A percentile compares a stretch with the other conserved stretches of the same genome.
Conservation (phyloP, 2,888 invertebrate species). For the Acanthoscelides obtectus region DNA sequence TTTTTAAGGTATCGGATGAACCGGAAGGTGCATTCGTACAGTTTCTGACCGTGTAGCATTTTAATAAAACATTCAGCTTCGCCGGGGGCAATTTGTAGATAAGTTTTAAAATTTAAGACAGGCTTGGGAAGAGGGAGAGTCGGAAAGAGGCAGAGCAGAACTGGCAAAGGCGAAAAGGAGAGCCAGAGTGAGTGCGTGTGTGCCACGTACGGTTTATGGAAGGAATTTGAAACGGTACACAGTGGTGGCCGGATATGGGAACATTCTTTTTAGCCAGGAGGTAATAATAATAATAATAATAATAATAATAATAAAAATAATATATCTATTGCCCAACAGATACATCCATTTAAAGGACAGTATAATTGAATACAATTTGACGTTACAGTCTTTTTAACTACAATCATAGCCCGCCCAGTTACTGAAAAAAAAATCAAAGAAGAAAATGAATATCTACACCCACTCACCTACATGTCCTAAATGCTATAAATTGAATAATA, state of each 20-base stretch:
- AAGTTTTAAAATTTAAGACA: slow-evolving; percentile 41
- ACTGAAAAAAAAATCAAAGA: too few relatives aligned
- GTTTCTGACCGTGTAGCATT: not conserved
- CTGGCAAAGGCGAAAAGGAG: slow-evolving; percentile 27
- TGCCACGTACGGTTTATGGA: slow-evolving; percentile 37
- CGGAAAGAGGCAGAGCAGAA: slow-evolving; percentile 9
- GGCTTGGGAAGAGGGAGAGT: slow-evolving; percentile 27
- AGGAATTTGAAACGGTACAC: slow-evolving; percentile 21
- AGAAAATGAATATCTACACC: too few relatives aligned
- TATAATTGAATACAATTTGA: too few relatives aligned
- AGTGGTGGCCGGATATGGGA: not conserved
- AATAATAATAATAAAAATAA: too few relatives aligned
- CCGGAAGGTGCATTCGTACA: not conserved
- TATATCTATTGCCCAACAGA: too few relatives aligned
- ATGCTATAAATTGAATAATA: too few relatives aligned
- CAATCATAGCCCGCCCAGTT: too few relatives aligned
- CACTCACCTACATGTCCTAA: too few relatives aligned
- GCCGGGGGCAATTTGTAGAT: slow-evolving; percentile 34
- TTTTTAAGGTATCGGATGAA: not conserved
- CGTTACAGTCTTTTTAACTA: too few relatives aligned
- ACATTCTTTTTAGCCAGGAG: too few relatives aligned
- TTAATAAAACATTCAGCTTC: not conserved
- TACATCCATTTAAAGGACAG: too few relatives aligned
- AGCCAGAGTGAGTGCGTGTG: not conserved
- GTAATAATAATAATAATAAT: too few relatives aligned